phyloP scores from a whole-genome alignment of 2,797 vertebrate genomes.

The Siniperca obscura region DNA sequence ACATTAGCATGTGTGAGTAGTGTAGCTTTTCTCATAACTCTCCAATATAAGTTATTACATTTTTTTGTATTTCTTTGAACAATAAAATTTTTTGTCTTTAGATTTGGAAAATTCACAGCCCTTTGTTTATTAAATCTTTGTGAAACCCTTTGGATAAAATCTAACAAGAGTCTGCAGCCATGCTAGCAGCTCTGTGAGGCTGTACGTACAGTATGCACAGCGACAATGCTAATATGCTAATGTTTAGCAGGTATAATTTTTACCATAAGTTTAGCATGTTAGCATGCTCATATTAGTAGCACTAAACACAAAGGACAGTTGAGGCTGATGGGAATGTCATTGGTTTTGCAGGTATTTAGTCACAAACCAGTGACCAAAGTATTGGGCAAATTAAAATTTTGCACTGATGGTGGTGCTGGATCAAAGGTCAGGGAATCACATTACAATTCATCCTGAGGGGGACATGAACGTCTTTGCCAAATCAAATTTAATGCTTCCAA shows the following conservation, averaged over 20 bases:
- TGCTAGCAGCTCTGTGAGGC: neutral
- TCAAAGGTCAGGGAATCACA: neutral
- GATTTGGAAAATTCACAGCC: neutral
- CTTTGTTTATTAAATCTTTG: neutral
- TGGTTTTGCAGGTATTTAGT: no score
- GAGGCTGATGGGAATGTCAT: no score
- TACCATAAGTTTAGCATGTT: no score
- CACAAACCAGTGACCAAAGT: neutral
- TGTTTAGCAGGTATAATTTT: neutral
- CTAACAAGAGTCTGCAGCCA: neutral
- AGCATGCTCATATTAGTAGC: no score
- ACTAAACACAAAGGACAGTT: no score
- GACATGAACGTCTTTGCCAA: neutral
- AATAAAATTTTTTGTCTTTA: neutral
- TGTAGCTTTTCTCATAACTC: constrained; percentile 8
- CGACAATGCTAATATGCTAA: neutral
- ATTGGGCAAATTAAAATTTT: neutral
- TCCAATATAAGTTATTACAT: neutral
- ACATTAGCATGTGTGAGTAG: neutral
- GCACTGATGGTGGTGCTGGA: neutral
- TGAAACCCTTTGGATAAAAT: neutral
- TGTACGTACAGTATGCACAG: neutral
- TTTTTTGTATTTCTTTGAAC: neutral
- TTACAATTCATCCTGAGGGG: neutral
- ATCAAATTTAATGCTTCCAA: neutral